phyloP scores from a whole-genome alignment of 2,113 vertebrate genomes.

The Psophia crepitans region DNA sequence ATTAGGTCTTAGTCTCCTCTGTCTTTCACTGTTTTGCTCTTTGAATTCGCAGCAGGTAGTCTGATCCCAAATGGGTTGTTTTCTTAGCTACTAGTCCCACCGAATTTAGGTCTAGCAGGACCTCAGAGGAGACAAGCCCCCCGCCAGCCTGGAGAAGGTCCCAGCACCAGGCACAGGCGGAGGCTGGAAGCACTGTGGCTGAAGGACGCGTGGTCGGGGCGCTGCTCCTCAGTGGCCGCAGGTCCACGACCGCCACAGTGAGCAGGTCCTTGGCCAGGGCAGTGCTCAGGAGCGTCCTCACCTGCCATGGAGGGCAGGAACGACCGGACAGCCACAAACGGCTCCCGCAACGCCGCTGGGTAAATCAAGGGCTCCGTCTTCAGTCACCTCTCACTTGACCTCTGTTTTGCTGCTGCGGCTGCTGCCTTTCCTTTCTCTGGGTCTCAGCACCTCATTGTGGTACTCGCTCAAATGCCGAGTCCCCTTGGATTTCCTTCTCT shows the following conservation, averaged over 20 bases:
- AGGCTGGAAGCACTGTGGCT: background rate
- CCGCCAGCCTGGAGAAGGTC: background rate
- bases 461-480: background rate
- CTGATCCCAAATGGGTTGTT: background rate
- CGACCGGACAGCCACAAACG: rapidly evolving
- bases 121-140: background rate
- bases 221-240: background rate
- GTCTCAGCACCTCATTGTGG: background rate
- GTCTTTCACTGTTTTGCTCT: background rate
- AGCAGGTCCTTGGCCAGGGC: background rate
- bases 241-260: rapidly evolving
- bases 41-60: background rate
- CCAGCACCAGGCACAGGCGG: background rate
- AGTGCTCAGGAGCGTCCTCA: rapidly evolving
- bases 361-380: rapidly evolving
- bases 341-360: rapidly evolving
- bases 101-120: background rate
- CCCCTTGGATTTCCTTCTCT: background rate
- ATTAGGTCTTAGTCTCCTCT: background rate
- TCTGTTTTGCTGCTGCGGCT: background rate
- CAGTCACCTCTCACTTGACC: background rate
- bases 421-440: background rate
- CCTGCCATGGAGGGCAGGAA: background rate
- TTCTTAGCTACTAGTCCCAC: background rate
- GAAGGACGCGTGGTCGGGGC: rapidly evolving